Evolutionary conservation across 2,888 invertebrate species (phyloP).

Genomic region (Ophion costatus): DNA sequence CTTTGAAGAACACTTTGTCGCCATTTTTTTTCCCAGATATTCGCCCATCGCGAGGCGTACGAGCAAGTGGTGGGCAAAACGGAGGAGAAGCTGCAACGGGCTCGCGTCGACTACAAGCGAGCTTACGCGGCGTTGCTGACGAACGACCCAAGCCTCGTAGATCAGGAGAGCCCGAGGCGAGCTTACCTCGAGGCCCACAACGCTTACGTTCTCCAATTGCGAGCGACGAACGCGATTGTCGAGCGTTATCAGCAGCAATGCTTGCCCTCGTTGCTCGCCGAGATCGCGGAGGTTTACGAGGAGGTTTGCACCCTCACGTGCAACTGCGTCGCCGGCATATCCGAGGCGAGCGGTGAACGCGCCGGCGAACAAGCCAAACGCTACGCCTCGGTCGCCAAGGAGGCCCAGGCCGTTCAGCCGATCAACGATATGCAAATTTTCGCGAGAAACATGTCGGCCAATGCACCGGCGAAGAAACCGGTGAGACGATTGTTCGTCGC

Average conservation of each 20-base stretch:
- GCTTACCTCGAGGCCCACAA: slow-evolving; percentile 96
- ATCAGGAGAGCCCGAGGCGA: slow-evolving; percentile 87
- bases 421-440: slow-evolving; percentile 91
- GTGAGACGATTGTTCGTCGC: slow-evolving; percentile 88
- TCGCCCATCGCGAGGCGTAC: slow-evolving; percentile 95
- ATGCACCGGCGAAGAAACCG: slow-evolving; percentile 80
- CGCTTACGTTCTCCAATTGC: slow-evolving; percentile 95
- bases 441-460: slow-evolving; percentile 86
- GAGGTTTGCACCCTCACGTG: slow-evolving; percentile 89
- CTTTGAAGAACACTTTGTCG: not conserved
- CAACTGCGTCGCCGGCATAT: slow-evolving; percentile 87
- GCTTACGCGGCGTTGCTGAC: slow-evolving; percentile 92
- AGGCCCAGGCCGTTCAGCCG: slow-evolving; percentile 91
- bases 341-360: slow-evolving; percentile 94
- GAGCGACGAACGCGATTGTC: slow-evolving; percentile 96
- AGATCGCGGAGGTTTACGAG: slow-evolving; percentile 96
- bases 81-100: slow-evolving; percentile 92
- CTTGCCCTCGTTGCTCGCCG: slow-evolving; percentile 93
- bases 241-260: slow-evolving; percentile 94
- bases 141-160: slow-evolving; percentile 83
- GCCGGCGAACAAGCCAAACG: slow-evolving; percentile 93
- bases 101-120: slow-evolving; percentile 93
- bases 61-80: slow-evolving; percentile 94
- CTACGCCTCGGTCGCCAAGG: slow-evolving; percentile 91
- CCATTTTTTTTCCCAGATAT: slow-evolving; percentile 83